Conservation (phyloP, 2,888 invertebrate genomes). For the Coenonympha glycerion region DNA sequence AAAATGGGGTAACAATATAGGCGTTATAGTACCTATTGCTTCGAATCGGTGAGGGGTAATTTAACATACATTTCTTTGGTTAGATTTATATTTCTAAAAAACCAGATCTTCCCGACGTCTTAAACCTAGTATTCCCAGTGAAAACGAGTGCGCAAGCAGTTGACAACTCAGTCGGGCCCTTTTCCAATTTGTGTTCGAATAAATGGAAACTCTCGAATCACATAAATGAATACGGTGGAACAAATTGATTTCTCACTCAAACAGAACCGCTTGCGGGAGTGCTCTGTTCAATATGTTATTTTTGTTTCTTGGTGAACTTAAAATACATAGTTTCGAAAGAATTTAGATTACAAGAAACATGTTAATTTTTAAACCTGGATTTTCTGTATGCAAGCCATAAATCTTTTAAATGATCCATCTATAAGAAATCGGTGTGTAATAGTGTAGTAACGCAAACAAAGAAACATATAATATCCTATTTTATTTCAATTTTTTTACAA, state of each 20-base stretch:
- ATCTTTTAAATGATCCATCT: no score
- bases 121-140: constrained; percentile 31
- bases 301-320: constrained; percentile 10
- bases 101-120: constrained; percentile 13
- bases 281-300: constrained; percentile 28
- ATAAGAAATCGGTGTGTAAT: no score
- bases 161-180: constrained; percentile 68
- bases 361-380: no score
- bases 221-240: constrained; percentile 72
- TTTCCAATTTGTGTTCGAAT: constrained; percentile 72
- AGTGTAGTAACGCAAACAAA: no score
- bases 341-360: background rate
- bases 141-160: constrained; percentile 66
- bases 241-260: constrained; percentile 74
- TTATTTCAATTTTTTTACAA: no score
- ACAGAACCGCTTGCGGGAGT: constrained; percentile 54
- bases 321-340: background rate
- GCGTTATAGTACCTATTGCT: no score
- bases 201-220: constrained; percentile 68
- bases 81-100: background rate
- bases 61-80: no score
- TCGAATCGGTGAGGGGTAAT: no score
- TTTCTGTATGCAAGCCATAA: no score
- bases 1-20: no score
- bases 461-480: no score